Evolutionary conservation across 2,797 vertebrate species (phyloP).

Genomic region (Merluccius polli): DNA sequence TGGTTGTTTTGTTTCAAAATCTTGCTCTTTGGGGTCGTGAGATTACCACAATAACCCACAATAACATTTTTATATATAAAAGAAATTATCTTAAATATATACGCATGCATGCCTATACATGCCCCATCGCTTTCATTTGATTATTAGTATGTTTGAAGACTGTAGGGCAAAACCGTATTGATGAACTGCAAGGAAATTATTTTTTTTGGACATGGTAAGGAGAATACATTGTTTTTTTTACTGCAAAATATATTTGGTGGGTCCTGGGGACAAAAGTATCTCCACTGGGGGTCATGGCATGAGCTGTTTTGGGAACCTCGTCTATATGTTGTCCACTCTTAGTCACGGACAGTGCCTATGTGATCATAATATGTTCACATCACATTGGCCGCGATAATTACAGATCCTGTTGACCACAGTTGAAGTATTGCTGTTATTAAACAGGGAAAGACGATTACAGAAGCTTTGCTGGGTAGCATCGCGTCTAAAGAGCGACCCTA

Average conservation of each 20-base stretch:
- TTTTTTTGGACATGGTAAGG: too few species aligned
- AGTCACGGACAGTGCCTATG: not conserved
- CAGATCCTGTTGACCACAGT: not conserved
- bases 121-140: not conserved
- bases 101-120: not conserved
- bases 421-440: slow-evolving; percentile 16
- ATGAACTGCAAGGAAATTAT: too few species aligned
- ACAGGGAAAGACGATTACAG: slow-evolving; percentile 6
- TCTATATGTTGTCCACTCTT: not conserved
- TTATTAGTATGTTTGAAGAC: not conserved
- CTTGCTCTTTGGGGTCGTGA: not conserved
- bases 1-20: not conserved
- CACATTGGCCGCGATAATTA: not conserved
- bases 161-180: too few species aligned
- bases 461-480: not conserved
- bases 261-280: not conserved
- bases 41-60: too few species aligned
- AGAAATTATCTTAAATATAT: too few species aligned
- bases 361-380: not conserved
- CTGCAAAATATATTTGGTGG: not conserved
- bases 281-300: not conserved
- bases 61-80: too few species aligned
- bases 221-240: too few species aligned
- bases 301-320: not conserved
- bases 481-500: slow-evolving; percentile 9